Percentiles rank a stretch among this genome's conserved stretches.
These are phyloP conservation scores for Heliconius congener DNA, from an alignment of 1,140 invertebrate species.

Conservation along the genomic window DNA sequence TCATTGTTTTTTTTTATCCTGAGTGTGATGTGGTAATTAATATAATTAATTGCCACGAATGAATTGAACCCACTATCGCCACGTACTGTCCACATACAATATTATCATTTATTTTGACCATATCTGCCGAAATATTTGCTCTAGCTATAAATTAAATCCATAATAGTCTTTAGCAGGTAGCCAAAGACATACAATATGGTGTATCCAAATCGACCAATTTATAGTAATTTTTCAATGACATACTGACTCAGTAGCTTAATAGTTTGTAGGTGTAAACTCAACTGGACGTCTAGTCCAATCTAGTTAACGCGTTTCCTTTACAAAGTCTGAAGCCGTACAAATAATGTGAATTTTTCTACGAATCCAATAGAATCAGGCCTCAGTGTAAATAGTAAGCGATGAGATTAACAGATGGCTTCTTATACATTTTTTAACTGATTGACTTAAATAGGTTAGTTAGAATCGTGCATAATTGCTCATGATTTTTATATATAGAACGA, in stretches of 20 bases:
- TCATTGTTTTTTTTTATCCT: too few species aligned
- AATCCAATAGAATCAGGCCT: slow-evolving; percentile 4
- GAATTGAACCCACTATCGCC: too few species aligned
- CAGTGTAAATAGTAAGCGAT: background rate
- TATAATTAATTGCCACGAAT: too few species aligned
- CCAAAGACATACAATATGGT: background rate
- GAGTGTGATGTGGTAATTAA: too few species aligned
- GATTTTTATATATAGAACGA: too few species aligned
- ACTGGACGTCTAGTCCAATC: background rate
- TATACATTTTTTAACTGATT: background rate
- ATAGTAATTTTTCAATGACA: slow-evolving; percentile 9
- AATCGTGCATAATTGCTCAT: too few species aligned
- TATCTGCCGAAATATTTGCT: background rate
- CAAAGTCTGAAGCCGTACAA: slow-evolving; percentile 4
- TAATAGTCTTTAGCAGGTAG: background rate
- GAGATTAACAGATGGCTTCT: slow-evolving; percentile 9
- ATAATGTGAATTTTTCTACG: slow-evolving; percentile 4
- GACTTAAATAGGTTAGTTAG: background rate
- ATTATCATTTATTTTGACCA: background rate
- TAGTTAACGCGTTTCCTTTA: slow-evolving; percentile 8
- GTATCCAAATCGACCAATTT: background rate
- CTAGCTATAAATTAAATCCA: background rate
- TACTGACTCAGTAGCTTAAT: slow-evolving; percentile 5
- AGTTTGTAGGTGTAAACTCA: slow-evolving; percentile 4
- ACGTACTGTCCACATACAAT: too few species aligned